phyloP scores from a whole-genome alignment of 2,113 vertebrate genomes.

The Puntigrus tetrazona region DNA sequence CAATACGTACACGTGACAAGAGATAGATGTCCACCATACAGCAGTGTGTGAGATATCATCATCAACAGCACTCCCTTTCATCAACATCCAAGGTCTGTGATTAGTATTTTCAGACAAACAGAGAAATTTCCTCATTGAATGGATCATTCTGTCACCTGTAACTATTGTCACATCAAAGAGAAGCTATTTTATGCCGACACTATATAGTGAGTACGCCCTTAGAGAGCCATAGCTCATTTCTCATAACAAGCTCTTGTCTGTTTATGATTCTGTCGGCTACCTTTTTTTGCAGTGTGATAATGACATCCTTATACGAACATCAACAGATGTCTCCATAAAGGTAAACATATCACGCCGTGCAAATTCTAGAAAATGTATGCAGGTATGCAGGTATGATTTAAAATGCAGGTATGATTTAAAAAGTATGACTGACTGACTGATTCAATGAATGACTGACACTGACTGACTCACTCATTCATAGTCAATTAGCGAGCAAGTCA shows the following conservation, averaged over 20 bases:
- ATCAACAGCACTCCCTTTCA: slow-evolving; percentile 1
- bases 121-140: background rate
- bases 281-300: background rate
- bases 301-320: background rate
- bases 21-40: background rate
- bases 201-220: background rate
- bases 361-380: background rate
- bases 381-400: background rate
- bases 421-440: background rate
- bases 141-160: background rate
- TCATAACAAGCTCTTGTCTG: background rate
- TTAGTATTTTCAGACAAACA: background rate
- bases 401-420: background rate
- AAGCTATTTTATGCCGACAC: background rate
- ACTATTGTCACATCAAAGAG: slow-evolving; percentile 26
- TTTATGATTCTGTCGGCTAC: background rate
- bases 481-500: too few relatives aligned
- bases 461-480: background rate
- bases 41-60: background rate
- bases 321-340: background rate
- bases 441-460: background rate
- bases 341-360: background rate
- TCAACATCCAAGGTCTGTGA: background rate
- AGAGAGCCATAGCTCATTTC: background rate
- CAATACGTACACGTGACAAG: background rate